A percentile compares a stretch with the other conserved stretches of the same genome.
Evolutionary conservation across 92 coral and sea anemone genomes (phyloP).

Genomic region (Porites lobata): DNA sequence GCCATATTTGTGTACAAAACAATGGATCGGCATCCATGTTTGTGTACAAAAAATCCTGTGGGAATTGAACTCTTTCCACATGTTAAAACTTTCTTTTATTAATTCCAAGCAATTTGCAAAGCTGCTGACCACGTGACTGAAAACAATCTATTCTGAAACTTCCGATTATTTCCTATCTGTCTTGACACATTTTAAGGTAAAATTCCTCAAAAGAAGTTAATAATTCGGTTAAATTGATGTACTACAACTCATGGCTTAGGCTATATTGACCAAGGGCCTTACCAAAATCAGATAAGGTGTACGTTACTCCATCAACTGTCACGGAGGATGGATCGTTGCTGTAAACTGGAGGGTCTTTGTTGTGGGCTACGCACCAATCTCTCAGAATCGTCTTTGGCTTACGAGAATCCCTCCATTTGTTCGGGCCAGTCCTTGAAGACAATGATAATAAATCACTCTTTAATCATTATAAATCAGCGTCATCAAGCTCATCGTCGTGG

Average conservation of each 20-base stretch:
- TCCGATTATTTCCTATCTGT: too few relatives aligned
- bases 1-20: too few relatives aligned
- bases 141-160: too few relatives aligned
- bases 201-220: too few relatives aligned
- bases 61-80: too few relatives aligned
- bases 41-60: too few relatives aligned
- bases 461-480: neutral
- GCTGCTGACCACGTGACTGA: too few relatives aligned
- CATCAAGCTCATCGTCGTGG: neutral
- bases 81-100: too few relatives aligned
- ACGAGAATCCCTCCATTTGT: constrained; percentile 84
- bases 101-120: too few relatives aligned
- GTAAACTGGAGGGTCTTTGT: constrained; percentile 74
- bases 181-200: too few relatives aligned
- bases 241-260: neutral
- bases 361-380: constrained; percentile 82
- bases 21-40: too few relatives aligned
- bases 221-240: neutral
- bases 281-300: constrained; percentile 86
- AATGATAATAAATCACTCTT: neutral
- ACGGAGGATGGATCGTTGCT: constrained; percentile 61
- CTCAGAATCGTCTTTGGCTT: constrained; percentile 84
- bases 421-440: constrained; percentile 77
- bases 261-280: neutral
- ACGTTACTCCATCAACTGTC: constrained; percentile 71